phyloP scores from a whole-genome alignment of 2,888 invertebrate species.

The Habroteleia sp. region DNA sequence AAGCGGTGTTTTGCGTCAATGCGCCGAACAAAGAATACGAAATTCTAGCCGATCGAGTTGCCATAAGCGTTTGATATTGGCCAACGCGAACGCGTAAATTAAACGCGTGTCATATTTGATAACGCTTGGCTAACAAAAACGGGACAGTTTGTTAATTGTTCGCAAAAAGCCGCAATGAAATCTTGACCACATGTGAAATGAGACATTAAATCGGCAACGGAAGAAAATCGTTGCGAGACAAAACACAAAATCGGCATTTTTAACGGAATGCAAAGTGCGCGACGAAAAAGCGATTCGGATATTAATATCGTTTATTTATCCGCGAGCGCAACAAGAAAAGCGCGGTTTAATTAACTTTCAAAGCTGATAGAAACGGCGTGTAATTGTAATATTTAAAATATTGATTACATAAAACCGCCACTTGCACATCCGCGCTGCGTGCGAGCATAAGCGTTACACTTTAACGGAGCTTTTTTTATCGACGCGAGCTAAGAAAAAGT shows the following conservation, averaged over 20 bases:
- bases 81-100: not conserved
- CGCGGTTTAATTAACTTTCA: slow-evolving; percentile 19
- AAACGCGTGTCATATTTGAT: slow-evolving; percentile 3
- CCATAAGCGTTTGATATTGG: slow-evolving; percentile 1
- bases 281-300: not conserved
- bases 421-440: slow-evolving; percentile 5
- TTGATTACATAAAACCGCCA: slow-evolving; percentile 14
- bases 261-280: not conserved
- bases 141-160: slow-evolving; percentile 1
- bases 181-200: not conserved
- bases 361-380: slow-evolving; percentile 5
- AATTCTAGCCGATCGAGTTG: too few relatives aligned
- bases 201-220: slow-evolving; percentile 6
- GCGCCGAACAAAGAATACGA: slow-evolving; percentile 16
- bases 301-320: slow-evolving; percentile 2
- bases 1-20: slow-evolving; percentile 36
- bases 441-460: slow-evolving; percentile 15
- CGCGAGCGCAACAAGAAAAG: slow-evolving; percentile 11
- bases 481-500: slow-evolving; percentile 11
- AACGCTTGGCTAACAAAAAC: slow-evolving; percentile 4
- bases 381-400: slow-evolving; percentile 26
- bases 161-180: slow-evolving; percentile 1
- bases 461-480: slow-evolving; percentile 19
- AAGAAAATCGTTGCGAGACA: not conserved
- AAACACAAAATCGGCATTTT: not conserved